These are phyloP conservation scores for Apamea anceps DNA, from an alignment of 2,888 invertebrate species.

Conservation along the genomic window DNA sequence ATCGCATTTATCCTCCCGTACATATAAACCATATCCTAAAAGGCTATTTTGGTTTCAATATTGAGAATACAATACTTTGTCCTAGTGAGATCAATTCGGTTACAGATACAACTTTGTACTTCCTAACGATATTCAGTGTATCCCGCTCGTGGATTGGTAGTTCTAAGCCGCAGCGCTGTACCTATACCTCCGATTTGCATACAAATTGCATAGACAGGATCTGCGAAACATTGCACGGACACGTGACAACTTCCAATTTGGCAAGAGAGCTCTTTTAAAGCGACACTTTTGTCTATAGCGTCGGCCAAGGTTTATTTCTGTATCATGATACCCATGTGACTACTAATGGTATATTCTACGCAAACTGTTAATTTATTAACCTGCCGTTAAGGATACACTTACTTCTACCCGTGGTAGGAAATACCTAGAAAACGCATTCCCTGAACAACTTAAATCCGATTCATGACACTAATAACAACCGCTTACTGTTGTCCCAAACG, in stretches of 20 bases:
- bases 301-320: not conserved
- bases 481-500: not conserved
- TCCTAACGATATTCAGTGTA: not conserved
- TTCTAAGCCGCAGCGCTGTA: constrained; percentile 1
- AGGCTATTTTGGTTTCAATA: not conserved
- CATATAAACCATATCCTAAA: too few relatives aligned
- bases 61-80: not conserved
- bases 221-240: constrained; percentile 25
- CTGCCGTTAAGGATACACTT: not conserved
- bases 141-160: constrained; percentile 16
- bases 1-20: too few relatives aligned
- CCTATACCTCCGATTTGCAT: constrained; percentile 49
- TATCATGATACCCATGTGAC: not conserved
- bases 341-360: not conserved
- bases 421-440: not conserved
- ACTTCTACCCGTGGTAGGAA: not conserved
- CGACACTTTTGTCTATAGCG: not conserved
- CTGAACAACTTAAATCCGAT: not conserved
- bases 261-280: constrained; percentile 11
- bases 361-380: not conserved
- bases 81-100: not conserved
- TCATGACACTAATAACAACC: not conserved
- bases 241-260: constrained; percentile 6
- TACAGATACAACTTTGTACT: not conserved
- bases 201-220: constrained; percentile 49